phyloP scores from a whole-genome alignment of 2,888 invertebrate genomes.

The Macroteleia sp. region DNA sequence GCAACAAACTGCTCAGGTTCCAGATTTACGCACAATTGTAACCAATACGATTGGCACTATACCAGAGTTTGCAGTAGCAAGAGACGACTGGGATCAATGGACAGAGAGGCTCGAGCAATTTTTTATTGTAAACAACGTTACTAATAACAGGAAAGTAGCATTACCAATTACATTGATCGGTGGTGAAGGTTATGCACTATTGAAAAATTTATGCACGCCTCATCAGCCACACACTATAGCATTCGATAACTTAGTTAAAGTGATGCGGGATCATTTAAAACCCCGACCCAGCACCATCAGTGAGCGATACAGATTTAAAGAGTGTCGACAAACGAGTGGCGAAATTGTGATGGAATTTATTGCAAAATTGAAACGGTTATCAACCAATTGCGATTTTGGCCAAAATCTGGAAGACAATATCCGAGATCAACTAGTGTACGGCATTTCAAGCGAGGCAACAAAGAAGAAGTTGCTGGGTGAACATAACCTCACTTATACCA shows the following conservation, averaged over 20 bases:
- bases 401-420: constrained; percentile 14
- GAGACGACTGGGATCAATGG: no score
- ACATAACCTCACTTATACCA: not conserved
- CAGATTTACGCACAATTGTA: no score
- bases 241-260: constrained; percentile 41
- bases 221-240: constrained; percentile 6
- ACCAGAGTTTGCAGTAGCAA: no score
- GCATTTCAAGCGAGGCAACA: constrained; percentile 1
- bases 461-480: constrained; percentile 19
- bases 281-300: constrained; percentile 10
- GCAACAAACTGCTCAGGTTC: no score
- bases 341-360: constrained; percentile 59
- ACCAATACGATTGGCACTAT: no score
- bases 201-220: constrained; percentile 23
- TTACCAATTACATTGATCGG: constrained; percentile 18
- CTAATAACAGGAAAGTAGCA: constrained; percentile 13
- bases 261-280: constrained; percentile 40
- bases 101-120: constrained; percentile 20
- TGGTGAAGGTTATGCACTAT: constrained; percentile 12
- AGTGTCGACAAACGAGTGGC: constrained; percentile 40
- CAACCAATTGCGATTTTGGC: constrained; percentile 57
- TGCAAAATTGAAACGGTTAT: constrained; percentile 71
- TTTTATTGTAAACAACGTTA: no score
- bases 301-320: constrained; percentile 25
- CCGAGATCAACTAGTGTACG: constrained; percentile 20